Conservation (phyloP, 2,113 vertebrate genomes). For the Bucco capensis region DNA sequence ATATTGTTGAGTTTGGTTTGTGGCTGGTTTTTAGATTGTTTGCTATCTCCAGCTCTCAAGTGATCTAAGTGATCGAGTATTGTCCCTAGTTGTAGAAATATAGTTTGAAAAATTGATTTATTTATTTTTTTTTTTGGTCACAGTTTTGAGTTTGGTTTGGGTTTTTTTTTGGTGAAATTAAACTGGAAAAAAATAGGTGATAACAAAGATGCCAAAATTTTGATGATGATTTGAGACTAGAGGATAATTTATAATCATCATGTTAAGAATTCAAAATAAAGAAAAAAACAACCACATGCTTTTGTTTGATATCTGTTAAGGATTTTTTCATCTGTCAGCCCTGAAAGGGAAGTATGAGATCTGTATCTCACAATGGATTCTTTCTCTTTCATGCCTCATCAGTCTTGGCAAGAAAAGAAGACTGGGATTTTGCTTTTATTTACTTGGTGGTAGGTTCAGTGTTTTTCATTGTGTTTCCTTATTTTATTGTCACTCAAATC, state of each 20-base stretch:
- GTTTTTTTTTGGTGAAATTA: neutral
- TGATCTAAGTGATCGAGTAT: no score
- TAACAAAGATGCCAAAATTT: neutral
- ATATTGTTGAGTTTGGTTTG: neutral
- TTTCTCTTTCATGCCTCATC: neutral
- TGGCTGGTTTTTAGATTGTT: neutral
- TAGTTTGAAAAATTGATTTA: neutral
- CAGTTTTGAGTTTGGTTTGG: neutral
- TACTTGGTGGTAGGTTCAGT: neutral
- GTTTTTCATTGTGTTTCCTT: neutral
- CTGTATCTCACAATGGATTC: neutral
- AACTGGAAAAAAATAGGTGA: neutral
- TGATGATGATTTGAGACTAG: neutral
- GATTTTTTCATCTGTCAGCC: neutral
- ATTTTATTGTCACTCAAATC: neutral
- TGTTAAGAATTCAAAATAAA: neutral
- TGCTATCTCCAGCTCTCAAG: neutral
- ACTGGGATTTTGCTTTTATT: neutral
- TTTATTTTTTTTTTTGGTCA: no score
- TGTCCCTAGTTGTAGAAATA: neutral
- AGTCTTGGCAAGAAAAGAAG: neutral
- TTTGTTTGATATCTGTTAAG: neutral
- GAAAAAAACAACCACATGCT: neutral
- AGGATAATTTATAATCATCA: neutral
- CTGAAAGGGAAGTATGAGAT: neutral